A percentile compares a stretch with the other conserved stretches of the same genome.
Evolutionary conservation across 2,888 invertebrate genomes (phyloP).

Genomic region (Ctenicera cuprea): DNA sequence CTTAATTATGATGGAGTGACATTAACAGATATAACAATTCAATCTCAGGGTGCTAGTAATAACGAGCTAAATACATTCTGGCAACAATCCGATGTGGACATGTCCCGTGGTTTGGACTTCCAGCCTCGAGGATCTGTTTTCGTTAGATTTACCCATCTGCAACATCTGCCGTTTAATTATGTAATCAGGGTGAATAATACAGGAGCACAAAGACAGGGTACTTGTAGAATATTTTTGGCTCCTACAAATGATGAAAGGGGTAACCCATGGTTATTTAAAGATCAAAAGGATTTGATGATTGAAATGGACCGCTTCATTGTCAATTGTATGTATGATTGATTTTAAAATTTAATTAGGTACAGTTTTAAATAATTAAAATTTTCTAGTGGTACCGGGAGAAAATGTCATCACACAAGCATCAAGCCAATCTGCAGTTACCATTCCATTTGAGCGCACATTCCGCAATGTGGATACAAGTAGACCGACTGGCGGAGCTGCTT

Average conservation of each 20-base stretch:
- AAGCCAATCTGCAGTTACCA: constrained; percentile 84
- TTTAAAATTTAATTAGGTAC: too few species aligned
- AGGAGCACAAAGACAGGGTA: constrained; percentile 74
- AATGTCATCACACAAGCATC: constrained; percentile 81
- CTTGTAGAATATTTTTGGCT: constrained; percentile 80
- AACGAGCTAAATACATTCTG: constrained; percentile 82
- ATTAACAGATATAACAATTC: constrained; percentile 75
- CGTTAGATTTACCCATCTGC: constrained; percentile 83
- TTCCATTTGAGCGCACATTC: constrained; percentile 88
- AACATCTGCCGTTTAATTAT: constrained; percentile 81
- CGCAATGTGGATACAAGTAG: constrained; percentile 78
- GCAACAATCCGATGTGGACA: constrained; percentile 84
- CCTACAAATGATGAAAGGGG: constrained; percentile 79
- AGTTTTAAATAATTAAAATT: too few species aligned
- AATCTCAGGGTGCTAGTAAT: constrained; percentile 71
- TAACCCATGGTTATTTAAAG: constrained; percentile 77
- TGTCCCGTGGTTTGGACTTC: constrained; percentile 87
- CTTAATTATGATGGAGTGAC: constrained; percentile 78
- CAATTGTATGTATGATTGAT: constrained; percentile 78
- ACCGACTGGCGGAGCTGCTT: constrained; percentile 74
- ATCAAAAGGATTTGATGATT: constrained; percentile 80
- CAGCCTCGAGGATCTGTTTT: constrained; percentile 82
- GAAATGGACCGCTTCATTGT: constrained; percentile 84
- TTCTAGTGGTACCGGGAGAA: constrained; percentile 78
- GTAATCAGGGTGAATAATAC: constrained; percentile 78